Percentiles rank a stretch among this genome's conserved stretches.
Evolutionary conservation across 1,140 invertebrate species (phyloP).

Genomic region (Halyomorpha halys): DNA sequence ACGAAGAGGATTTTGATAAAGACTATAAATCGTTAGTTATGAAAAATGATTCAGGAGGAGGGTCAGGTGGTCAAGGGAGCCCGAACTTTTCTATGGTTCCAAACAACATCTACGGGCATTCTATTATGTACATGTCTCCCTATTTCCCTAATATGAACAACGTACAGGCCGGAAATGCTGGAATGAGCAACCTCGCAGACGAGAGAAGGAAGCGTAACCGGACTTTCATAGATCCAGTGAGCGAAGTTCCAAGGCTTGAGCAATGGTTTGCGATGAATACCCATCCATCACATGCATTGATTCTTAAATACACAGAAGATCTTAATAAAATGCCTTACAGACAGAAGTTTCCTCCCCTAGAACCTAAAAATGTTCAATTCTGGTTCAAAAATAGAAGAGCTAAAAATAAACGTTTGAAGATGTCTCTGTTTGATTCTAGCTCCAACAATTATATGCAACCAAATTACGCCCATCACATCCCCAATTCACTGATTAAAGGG

Average conservation of each 20-base stretch:
- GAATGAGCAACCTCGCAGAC: conserved; percentile 44
- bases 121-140: conserved; percentile 85
- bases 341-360: conserved; percentile 90
- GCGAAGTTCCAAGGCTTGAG: conserved; percentile 91
- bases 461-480: conserved; percentile 30
- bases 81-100: conserved; percentile 64
- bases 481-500: conserved; percentile 24
- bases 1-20: conserved; percentile 39
- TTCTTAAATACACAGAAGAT: conserved; percentile 93
- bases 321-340: conserved; percentile 88
- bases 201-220: conserved; percentile 86
- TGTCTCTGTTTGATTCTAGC: conserved; percentile 56
- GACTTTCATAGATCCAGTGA: conserved; percentile 97
- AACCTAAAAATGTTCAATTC: conserved; percentile 97
- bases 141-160: conserved; percentile 53
- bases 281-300: conserved; percentile 91
- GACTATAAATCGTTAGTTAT: conserved; percentile 31
- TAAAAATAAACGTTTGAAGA: conserved; percentile 88
- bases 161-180: conserved; percentile 35
- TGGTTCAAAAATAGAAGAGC: conserved; percentile 93
- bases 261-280: conserved; percentile 97
- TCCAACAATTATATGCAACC: conserved; percentile 9
- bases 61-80: conserved; percentile 37
- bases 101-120: conserved; percentile 59
- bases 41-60: conserved; percentile 32